A percentile compares a stretch with the other conserved stretches of the same genome.
Evolutionary conservation across 1,140 invertebrate species (phyloP).

Genomic region (Amyelois transitella): DNA sequence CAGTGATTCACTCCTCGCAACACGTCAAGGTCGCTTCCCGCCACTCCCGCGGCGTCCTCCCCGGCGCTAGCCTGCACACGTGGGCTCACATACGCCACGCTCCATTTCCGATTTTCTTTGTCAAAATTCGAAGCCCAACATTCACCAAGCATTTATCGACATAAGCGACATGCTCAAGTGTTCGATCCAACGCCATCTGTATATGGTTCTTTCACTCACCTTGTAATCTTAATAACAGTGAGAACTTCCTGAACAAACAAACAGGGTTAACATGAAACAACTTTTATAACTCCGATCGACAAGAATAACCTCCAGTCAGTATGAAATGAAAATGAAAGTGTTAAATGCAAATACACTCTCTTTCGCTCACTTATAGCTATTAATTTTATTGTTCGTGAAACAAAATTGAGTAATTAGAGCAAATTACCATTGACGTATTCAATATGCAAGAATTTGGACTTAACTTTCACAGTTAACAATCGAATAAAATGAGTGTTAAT

Average conservation of each 20-base stretch:
- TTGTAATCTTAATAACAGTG: too few relatives aligned
- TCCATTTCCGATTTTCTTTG: neutral
- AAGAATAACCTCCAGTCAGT: too few relatives aligned
- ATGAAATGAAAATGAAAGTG: neutral
- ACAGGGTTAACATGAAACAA: too few relatives aligned
- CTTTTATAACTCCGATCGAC: too few relatives aligned
- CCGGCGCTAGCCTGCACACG: slow-evolving; percentile 13
- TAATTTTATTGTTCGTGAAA: neutral
- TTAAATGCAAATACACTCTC: neutral
- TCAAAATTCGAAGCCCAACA: too few relatives aligned
- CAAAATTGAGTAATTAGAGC: neutral
- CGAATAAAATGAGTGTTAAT: too few relatives aligned
- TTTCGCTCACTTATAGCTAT: neutral
- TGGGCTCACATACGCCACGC: neutral
- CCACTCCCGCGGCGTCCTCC: slow-evolving; percentile 34
- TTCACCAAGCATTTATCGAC: too few relatives aligned
- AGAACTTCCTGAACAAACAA: too few relatives aligned
- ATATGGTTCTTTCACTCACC: too few relatives aligned
- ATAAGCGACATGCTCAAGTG: too few relatives aligned
- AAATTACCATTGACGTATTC: neutral
- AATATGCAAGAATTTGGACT: neutral
- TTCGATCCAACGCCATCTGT: too few relatives aligned
- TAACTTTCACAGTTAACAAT: neutral
- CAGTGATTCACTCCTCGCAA: slow-evolving; percentile 55
- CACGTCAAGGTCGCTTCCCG: slow-evolving; percentile 60